A percentile compares a stretch with the other conserved stretches of the same genome.
phyloP scores from a whole-genome alignment of 2,113 vertebrate genomes.

The Aptenodytes patagonicus region DNA sequence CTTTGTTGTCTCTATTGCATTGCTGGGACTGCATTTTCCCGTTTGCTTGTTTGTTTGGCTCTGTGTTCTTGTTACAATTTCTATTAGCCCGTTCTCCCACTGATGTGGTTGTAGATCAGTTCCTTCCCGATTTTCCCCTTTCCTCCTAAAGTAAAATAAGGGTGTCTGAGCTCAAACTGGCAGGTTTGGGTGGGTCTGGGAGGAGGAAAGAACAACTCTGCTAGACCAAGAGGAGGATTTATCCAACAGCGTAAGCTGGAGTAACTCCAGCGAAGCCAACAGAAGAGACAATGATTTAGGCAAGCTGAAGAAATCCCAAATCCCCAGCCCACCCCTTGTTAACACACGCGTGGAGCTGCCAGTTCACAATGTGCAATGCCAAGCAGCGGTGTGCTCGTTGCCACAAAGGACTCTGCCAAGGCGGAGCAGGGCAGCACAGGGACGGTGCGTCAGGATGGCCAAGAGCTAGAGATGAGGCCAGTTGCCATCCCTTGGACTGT shows the following conservation, averaged over 20 bases:
- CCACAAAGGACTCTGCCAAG: neutral
- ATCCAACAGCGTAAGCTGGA: neutral
- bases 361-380: accelerated
- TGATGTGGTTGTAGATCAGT: neutral
- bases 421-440: accelerated
- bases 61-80: neutral
- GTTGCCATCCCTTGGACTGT: neutral
- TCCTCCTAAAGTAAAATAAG: neutral
- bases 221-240: neutral
- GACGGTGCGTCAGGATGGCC: neutral
- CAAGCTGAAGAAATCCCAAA: neutral
- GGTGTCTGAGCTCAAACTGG: neutral
- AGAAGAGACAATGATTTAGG: neutral
- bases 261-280: neutral
- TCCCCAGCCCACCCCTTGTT: neutral
- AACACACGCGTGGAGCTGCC: accelerated
- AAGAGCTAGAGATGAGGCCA: neutral
- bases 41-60: conserved; percentile 13
- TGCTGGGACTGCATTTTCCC: neutral
- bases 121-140: neutral
- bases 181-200: neutral
- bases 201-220: neutral
- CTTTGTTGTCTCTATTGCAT: neutral
- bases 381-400: accelerated
- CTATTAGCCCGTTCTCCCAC: neutral